Evolutionary conservation across 2,888 invertebrate genomes (phyloP), one percentile per base, ranked within the genome.

Genomic region (Archaeoteleia sp.): DNA sequence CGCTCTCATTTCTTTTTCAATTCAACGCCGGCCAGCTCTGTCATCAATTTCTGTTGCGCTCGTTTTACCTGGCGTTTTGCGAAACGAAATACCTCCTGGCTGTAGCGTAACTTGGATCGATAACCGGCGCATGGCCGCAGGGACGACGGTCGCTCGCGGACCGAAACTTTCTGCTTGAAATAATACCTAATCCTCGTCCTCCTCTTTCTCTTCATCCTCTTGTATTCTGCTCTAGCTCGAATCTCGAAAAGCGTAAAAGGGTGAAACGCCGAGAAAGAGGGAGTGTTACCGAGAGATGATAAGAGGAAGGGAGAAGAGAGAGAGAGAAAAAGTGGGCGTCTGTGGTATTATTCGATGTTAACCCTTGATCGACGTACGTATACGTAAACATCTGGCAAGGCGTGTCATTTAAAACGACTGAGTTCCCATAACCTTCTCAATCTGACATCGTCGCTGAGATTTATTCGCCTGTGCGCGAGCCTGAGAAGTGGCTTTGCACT

Each of bases 81-180:
- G 71, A 75, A 74, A 78, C 74, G 72, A 76, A 78, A 75, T 72
- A 74, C 70, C 55, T 62, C 40, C 46, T 46, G 48, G 53, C 51
- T 57, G 73, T 53, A 55, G 48, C 54, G 61, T 60, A 67, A 67
- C 73, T 72, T 71, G 78, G 79, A 80, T 80, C 79, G 79, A 80
- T 80, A 78, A 74, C 67, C 71, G 68, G 78, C 78, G 79, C 78
- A 78, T 80, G 79, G 75, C 79, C 75, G 72, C 72, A 72, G 72
- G 74, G 72, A 60, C 72, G 62, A 66, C 69, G 58, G 42, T 39
- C 70, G 67, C 43, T 67, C 69, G 58, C 63, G 60, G 51, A 67
- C 75, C 77, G 72, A 78, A 76, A 78, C 63, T 60, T 69, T 65
- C 63, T 58, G 29, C 54, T 61, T 71, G 63, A 63, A 63, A 65